Evolutionary conservation across 2,797 vertebrate species (phyloP).

Genomic region (Oryzias dopingdopingensis): DNA sequence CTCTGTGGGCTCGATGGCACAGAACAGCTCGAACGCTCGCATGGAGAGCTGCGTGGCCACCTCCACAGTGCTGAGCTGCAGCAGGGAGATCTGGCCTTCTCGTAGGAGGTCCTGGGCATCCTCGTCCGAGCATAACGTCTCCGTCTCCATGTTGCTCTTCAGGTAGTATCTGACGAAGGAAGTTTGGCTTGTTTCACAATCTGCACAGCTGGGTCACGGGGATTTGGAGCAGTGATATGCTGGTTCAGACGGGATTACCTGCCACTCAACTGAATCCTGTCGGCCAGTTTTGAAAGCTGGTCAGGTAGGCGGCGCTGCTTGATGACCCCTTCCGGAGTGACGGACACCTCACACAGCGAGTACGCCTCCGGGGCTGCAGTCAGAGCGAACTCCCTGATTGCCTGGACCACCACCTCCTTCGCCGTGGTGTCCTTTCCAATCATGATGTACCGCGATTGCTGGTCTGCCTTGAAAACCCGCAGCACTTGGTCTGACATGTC

Average conservation of each 20-base stretch:
- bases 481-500: conserved; percentile 97
- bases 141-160: conserved; percentile 99
- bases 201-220: too few species aligned
- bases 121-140: conserved; percentile 96
- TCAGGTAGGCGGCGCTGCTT: conserved; percentile 95
- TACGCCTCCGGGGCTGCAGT: conserved; percentile 91
- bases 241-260: conserved; percentile 75
- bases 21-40: conserved; percentile 95
- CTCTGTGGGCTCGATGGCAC: conserved; percentile 96
- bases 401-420: conserved; percentile 95
- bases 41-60: conserved; percentile 97
- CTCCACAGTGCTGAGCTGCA: conserved; percentile 96
- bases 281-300: conserved; percentile 97
- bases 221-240: too few species aligned
- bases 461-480: conserved; percentile 96
- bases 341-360: conserved; percentile 95
- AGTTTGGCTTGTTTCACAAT: neutral
- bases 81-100: conserved; percentile 90
- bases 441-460: conserved; percentile 99
- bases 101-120: conserved; percentile 94
- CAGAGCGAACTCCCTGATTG: conserved; percentile 94
- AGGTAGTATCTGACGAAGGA: conserved; percentile 86
- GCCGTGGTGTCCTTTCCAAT: conserved; percentile 98
- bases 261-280: conserved; percentile 96
- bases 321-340: conserved; percentile 97